These are phyloP conservation scores for Myiagra hebetior DNA, from an alignment of 2,113 vertebrate genomes.

Conservation along the genomic window DNA sequence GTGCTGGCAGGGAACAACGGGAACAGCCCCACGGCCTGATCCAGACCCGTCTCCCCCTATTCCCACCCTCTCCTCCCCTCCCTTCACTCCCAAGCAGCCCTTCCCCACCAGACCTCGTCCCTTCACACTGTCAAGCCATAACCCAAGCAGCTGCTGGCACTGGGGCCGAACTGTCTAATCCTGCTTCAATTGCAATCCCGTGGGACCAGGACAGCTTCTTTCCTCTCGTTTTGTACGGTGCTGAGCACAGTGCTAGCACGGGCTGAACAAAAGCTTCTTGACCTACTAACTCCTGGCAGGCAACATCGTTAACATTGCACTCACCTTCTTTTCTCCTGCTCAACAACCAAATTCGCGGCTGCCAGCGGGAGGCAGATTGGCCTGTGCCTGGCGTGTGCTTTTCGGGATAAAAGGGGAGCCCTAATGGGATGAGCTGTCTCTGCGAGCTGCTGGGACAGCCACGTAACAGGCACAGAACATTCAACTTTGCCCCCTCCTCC, in stretches of 20 bases:
- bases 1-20: accelerated
- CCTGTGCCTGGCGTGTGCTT: slow-evolving; percentile 10
- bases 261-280: slow-evolving; percentile 55
- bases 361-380: slow-evolving; percentile 24
- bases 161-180: not conserved
- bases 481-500: not conserved
- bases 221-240: not conserved
- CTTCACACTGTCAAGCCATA: not conserved
- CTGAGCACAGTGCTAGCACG: not conserved
- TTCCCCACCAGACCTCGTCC: not conserved
- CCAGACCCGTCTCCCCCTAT: not conserved
- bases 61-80: not conserved
- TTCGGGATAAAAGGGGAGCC: not conserved
- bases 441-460: not conserved
- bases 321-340: slow-evolving; percentile 20
- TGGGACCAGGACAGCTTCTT: slow-evolving; percentile 31
- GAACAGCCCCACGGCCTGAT: not conserved
- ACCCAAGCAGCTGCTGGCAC: not conserved
- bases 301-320: not conserved
- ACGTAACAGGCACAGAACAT: not conserved
- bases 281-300: slow-evolving; percentile 52
- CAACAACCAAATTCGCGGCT: not conserved
- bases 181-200: not conserved
- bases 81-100: not conserved
- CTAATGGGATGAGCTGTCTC: slow-evolving; percentile 27